Base-by-base conservation (phyloP, 2,888 invertebrate species). In the Diachrysia chrysitis region DNA sequence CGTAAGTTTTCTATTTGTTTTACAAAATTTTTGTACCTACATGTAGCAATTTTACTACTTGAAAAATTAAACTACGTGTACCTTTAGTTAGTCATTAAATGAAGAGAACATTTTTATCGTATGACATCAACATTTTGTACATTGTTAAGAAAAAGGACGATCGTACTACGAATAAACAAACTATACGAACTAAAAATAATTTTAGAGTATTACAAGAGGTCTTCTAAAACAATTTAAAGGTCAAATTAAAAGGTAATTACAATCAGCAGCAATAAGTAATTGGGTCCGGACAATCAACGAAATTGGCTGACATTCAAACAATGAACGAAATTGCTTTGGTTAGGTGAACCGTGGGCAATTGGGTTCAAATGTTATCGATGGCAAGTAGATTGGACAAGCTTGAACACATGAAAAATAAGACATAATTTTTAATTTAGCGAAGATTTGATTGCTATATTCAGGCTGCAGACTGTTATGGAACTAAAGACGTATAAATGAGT, bases 301-400 rank as follows among this genome's bases (percentile, higher is more conserved):
- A 76, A 81, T 78, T 78, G 81, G 54, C 23, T 65, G 51, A 62
- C 76, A 67, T 68, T 80, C 64, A 63, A 73, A 65, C 76, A 78
- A 81, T 76, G 59, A 71, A 70, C 65, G 51, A 69, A 81, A 80
- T 81, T 80, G 79, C 66, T 76, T n/a, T 58, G 58, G 76, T 65
- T 29, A 63, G 54, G 32, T 78, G 76, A 71, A 72, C 78, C 63
- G 59, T 62, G 53, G 63, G 16, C 70, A 78, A 79, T 79, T 79
- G 79, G 58, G 79, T 76, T 79, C 79, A 80, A 80, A 76, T 63
- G 76, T 66, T 73, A 79, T 73, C 65, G 78, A 80, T 75, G 81
- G 58, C 66, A 69, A 78, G 54, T 68, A 63, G 37, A 77, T 71
- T 74, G 78, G 66, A 60, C 54, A 53, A 42, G n/a, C 1, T 25